Conservation (phyloP, 2,113 vertebrate genomes). For the Pitta sordida region DNA sequence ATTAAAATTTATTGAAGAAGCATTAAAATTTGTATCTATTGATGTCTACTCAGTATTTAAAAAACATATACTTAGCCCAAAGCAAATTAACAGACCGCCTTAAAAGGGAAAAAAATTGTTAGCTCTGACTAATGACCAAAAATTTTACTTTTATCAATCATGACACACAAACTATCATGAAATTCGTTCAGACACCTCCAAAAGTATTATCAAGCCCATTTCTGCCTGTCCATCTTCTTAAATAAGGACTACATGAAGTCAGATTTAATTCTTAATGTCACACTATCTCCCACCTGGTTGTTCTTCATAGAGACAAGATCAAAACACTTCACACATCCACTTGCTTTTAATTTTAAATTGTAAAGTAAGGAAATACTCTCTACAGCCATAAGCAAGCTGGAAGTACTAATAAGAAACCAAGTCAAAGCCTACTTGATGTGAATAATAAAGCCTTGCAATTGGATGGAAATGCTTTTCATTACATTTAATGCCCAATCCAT, state of each 20-base stretch:
- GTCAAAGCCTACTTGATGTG: not conserved
- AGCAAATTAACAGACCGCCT: not conserved
- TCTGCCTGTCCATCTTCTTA: not conserved
- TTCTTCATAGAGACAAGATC: not conserved
- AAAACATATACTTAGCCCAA: not conserved
- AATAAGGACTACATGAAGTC: not conserved
- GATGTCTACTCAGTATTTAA: too few relatives aligned
- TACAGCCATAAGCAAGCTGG: not conserved
- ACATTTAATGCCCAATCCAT: not conserved
- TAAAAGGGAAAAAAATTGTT: not conserved
- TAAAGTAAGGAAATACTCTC: not conserved
- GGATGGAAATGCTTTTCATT: not conserved
- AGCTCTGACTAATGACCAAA: not conserved
- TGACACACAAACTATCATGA: not conserved
- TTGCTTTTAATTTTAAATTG: not conserved
- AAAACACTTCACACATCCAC: not conserved
- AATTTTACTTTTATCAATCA: not conserved
- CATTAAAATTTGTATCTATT: not conserved
- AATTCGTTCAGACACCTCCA: not conserved
- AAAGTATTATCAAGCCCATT: not conserved
- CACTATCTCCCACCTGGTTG: not conserved
- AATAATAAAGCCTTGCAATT: not conserved
- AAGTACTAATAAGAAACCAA: not conserved
- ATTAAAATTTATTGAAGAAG: not conserved
- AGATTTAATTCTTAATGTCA: not conserved